Evolutionary conservation across 2,113 vertebrate species (phyloP).

Genomic region (Camarhynchus parvulus): DNA sequence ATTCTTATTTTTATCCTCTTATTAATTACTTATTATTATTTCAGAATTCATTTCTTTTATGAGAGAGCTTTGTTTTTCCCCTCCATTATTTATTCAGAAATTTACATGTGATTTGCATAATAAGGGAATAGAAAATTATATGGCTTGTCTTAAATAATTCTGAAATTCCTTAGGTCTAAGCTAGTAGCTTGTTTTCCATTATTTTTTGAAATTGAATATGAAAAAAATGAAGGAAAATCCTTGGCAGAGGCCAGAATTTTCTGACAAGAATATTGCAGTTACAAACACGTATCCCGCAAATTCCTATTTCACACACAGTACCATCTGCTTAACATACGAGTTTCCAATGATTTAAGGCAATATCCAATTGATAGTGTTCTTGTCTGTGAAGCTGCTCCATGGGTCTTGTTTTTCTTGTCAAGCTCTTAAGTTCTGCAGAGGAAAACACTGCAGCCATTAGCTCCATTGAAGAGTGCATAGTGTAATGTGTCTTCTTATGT

Average conservation of each 20-base stretch:
- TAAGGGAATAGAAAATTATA: background rate
- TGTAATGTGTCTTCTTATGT: background rate
- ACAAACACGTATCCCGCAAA: background rate
- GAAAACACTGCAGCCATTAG: background rate
- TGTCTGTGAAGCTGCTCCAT: background rate
- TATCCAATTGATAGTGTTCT: background rate
- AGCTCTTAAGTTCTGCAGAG: background rate
- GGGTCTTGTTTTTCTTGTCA: background rate
- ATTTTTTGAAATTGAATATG: background rate
- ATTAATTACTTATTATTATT: background rate
- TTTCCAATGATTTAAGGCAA: background rate
- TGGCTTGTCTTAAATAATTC: background rate
- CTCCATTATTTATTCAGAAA: background rate
- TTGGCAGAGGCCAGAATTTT: background rate
- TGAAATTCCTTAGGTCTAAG: background rate
- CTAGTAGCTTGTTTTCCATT: background rate
- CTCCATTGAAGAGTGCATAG: too few species aligned
- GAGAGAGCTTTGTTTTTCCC: background rate
- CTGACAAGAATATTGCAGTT: background rate
- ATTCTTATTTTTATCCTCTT: background rate
- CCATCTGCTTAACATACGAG: rapidly evolving
- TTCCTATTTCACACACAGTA: background rate
- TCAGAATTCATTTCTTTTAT: background rate
- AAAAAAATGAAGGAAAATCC: background rate
- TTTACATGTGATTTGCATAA: background rate